phyloP scores from a whole-genome alignment of 2,113 vertebrate genomes.

The Tetrao urogallus region DNA sequence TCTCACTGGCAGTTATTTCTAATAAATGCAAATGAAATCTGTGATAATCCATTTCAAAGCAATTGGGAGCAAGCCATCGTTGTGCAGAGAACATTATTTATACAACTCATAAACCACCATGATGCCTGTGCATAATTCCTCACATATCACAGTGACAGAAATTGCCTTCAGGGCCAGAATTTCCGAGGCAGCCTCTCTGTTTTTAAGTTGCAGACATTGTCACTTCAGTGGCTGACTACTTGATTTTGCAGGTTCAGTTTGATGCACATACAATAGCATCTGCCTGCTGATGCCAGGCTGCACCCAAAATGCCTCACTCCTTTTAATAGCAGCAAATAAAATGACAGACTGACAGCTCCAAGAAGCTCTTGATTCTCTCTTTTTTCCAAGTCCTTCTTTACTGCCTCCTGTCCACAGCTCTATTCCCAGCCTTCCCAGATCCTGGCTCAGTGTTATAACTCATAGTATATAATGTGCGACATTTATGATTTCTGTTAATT shows the following conservation, averaged over 20 bases:
- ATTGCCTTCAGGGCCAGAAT: not conserved
- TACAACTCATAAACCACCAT: not conserved
- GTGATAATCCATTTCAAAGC: slow-evolving; percentile 48
- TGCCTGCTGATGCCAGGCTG: slow-evolving; percentile 40
- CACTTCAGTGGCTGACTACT: not conserved
- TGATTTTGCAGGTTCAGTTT: slow-evolving; percentile 40
- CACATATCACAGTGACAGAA: not conserved
- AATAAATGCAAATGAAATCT: slow-evolving; percentile 36
- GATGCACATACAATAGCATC: not conserved
- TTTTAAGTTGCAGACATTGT: not conserved
- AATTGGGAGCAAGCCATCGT: not conserved
- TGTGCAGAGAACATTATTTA: not conserved
- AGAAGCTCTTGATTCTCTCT: not conserved
- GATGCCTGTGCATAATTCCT: not conserved
- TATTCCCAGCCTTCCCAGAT: not conserved
- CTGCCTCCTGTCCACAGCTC: accelerated
- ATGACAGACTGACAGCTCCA: slow-evolving; percentile 3
- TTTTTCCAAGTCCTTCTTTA: not conserved
- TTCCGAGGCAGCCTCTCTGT: not conserved
- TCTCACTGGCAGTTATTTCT: not conserved
- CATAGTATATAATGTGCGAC: not conserved
- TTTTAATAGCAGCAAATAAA: slow-evolving; percentile 5
- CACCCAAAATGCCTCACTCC: not conserved
- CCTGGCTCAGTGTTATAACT: not conserved
- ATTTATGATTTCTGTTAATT: not conserved